phyloP scores from a whole-genome alignment of 2,797 vertebrate species.

The Menidia menidia region DNA sequence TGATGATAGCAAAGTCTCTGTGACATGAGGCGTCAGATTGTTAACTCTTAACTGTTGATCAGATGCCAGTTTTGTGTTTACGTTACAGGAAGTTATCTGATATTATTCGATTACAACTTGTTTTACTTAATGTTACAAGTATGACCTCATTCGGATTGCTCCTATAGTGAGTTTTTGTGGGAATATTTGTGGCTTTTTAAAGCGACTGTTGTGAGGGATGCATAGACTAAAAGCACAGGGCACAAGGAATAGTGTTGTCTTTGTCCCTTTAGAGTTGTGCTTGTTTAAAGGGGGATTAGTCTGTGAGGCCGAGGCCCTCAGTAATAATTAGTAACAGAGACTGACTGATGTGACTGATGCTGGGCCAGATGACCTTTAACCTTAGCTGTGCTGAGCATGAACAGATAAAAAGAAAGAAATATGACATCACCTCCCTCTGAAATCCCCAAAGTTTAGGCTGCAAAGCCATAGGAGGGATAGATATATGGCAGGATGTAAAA shows the following conservation, averaged over 20 bases:
- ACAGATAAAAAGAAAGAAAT: constrained; percentile 52
- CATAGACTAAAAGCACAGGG: constrained; percentile 31
- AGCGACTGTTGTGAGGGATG: constrained; percentile 44
- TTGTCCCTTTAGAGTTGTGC: constrained; percentile 77
- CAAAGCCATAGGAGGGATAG: constrained; percentile 17
- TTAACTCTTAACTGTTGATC: constrained; percentile 33
- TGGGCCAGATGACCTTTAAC: constrained; percentile 73
- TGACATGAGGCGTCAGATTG: constrained; percentile 35
- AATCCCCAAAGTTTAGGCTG: constrained; percentile 15
- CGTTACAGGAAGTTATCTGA: constrained; percentile 10
- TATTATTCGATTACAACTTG: constrained; percentile 19
- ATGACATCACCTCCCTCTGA: constrained; percentile 67
- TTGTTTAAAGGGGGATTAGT: constrained; percentile 67
- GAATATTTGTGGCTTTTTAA: constrained; percentile 44
- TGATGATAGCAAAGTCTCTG: constrained; percentile 30
- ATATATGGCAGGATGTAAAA: constrained; percentile 38
- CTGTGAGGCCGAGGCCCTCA: constrained; percentile 56
- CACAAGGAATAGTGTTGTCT: constrained; percentile 69
- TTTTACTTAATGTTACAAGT: constrained; percentile 14
- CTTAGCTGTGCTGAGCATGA: constrained; percentile 51
- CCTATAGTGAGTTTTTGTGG: constrained; percentile 41
- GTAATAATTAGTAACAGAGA: constrained; percentile 79
- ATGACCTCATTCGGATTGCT: constrained; percentile 8
- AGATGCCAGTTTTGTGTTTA: constrained; percentile 20
- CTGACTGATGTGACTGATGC: constrained; percentile 72